A percentile compares a stretch with the other conserved stretches of the same genome.
Conservation (phyloP, 2,113 vertebrate species). For the Cyrtonyx montezumae region DNA sequence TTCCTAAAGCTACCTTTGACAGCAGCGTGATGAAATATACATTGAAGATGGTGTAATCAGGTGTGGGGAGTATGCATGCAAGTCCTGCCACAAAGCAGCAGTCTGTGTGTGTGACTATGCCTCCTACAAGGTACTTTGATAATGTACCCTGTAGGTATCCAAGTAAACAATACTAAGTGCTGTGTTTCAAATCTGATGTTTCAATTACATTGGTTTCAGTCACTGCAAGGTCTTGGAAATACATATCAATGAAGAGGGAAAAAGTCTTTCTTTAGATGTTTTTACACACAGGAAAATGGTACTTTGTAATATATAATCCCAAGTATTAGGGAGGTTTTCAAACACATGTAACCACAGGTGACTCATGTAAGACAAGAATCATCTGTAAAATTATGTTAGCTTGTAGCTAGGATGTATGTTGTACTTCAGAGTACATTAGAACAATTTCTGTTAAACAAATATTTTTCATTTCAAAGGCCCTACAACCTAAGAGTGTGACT, state of each 20-base stretch:
- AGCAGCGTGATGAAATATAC: background rate
- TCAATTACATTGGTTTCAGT: background rate
- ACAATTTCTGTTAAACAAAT: background rate
- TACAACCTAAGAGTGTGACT: background rate
- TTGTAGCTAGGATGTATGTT: background rate
- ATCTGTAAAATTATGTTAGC: background rate
- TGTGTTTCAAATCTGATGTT: background rate
- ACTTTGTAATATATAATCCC: background rate
- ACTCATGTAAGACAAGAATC: background rate
- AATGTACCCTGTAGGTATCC: background rate
- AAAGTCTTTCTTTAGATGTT: background rate
- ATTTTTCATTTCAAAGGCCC: constrained; percentile 2
- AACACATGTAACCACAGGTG: background rate
- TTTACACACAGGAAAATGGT: background rate
- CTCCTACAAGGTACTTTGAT: background rate
- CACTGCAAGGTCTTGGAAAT: background rate
- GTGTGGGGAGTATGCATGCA: background rate
- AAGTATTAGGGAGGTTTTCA: background rate
- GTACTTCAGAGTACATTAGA: background rate
- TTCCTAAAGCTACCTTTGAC: background rate
- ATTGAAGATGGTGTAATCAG: background rate
- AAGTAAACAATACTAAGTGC: background rate
- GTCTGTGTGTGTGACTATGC: background rate
- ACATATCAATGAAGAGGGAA: background rate
- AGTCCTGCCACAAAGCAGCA: background rate